Evolutionary conservation across 2,113 vertebrate species (phyloP).

Genomic region (Eudorcas thomsonii): DNA sequence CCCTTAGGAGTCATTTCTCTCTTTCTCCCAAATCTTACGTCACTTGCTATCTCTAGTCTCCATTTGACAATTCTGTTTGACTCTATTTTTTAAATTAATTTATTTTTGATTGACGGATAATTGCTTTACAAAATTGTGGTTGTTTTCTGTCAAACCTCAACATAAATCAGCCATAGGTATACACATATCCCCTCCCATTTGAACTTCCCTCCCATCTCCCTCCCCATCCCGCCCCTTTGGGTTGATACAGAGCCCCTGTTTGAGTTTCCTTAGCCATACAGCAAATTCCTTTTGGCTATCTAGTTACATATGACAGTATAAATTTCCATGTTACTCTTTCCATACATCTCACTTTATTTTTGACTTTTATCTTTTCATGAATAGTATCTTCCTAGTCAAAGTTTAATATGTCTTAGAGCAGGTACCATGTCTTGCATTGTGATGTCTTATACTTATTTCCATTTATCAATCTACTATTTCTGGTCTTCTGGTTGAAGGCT

Average conservation of each 20-base stretch:
- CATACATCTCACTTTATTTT: not conserved
- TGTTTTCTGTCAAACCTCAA: not conserved
- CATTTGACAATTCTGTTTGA: not conserved
- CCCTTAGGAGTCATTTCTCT: not conserved
- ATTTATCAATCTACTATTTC: constrained; percentile 34
- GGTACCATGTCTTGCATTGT: not conserved
- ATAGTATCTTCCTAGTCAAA: not conserved
- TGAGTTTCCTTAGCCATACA: not conserved
- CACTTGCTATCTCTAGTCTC: not conserved
- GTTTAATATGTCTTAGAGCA: constrained; percentile 1
- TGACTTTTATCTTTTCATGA: constrained; percentile 10
- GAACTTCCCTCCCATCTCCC: not conserved
- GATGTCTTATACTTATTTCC: not conserved
- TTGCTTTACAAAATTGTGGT: not conserved
- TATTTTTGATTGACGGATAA: not conserved
- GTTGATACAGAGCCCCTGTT: not conserved
- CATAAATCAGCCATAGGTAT: not conserved
- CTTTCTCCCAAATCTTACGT: not conserved
- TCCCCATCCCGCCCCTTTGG: not conserved
- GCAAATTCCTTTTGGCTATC: not conserved
- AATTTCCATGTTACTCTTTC: not conserved
- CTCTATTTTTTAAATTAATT: not conserved
- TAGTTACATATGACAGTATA: not conserved
- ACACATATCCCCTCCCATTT: not conserved
- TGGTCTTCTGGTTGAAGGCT: not conserved